Conservation (phyloP, 2,888 invertebrate species). For the Pharmacophagus antenor region DNA sequence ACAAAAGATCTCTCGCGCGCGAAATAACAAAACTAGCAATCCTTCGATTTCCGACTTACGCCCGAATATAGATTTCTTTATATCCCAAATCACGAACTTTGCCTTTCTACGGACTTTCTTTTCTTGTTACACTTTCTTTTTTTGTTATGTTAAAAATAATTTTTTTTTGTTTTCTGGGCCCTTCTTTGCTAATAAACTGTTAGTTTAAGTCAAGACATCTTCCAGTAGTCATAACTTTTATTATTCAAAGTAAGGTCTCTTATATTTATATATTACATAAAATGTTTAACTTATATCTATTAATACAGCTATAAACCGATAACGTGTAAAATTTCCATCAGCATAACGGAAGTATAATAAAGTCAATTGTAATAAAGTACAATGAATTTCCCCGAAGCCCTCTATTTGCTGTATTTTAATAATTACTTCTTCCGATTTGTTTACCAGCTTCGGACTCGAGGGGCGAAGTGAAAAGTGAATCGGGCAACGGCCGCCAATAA, state of each 20-base stretch:
- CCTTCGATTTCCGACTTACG: slow-evolving; percentile 49
- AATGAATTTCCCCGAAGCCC: slow-evolving; percentile 60
- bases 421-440: slow-evolving; percentile 79
- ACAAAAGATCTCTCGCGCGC: slow-evolving; percentile 74
- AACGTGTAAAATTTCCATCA: background rate
- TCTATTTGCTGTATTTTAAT: slow-evolving; percentile 77
- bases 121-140: background rate
- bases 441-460: slow-evolving; percentile 54
- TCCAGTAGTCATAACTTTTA: no score
- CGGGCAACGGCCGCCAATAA: slow-evolving; percentile 69
- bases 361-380: slow-evolving; percentile 37
- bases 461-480: slow-evolving; percentile 68
- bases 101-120: slow-evolving; percentile 11
- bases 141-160: background rate
- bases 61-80: slow-evolving; percentile 44
- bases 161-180: background rate
- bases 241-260: no score
- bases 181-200: no score
- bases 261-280: background rate
- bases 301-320: background rate
- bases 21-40: slow-evolving; percentile 79
- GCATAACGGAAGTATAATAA: background rate
- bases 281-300: no score
- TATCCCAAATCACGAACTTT: slow-evolving; percentile 36
- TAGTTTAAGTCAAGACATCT: no score